These are phyloP conservation scores for Muntiacus muntjak DNA, from an alignment of 2,113 vertebrate species.

Conservation along the genomic window DNA sequence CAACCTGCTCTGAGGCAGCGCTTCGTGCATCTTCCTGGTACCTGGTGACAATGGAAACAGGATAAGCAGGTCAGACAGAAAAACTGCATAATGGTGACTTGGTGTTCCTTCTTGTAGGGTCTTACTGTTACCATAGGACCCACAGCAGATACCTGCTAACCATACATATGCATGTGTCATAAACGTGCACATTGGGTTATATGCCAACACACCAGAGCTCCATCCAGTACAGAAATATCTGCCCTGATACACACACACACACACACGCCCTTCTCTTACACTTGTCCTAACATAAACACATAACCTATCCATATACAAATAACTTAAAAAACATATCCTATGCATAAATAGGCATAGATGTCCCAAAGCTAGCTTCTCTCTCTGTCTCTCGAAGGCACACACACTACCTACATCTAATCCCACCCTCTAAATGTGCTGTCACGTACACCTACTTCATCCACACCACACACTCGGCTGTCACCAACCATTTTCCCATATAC, in stretches of 20 bases:
- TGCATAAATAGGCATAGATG: background rate
- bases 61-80: constrained; percentile 32
- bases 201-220: background rate
- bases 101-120: background rate
- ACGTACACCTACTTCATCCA: background rate
- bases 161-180: background rate
- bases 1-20: background rate
- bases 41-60: background rate
- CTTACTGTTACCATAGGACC: background rate
- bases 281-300: background rate
- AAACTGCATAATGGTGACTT: background rate
- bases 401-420: background rate
- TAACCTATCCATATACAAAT: background rate
- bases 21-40: background rate
- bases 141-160: background rate
- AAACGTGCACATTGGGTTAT: background rate
- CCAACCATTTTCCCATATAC: background rate
- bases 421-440: background rate
- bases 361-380: background rate
- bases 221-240: background rate
- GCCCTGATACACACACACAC: background rate
- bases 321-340: background rate
- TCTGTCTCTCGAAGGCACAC: background rate
- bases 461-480: background rate
- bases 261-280: background rate